A percentile compares a stretch with the other conserved stretches of the same genome.
Conservation (phyloP, 1,140 invertebrate species). For the Tetranychus cinnabarinus region DNA sequence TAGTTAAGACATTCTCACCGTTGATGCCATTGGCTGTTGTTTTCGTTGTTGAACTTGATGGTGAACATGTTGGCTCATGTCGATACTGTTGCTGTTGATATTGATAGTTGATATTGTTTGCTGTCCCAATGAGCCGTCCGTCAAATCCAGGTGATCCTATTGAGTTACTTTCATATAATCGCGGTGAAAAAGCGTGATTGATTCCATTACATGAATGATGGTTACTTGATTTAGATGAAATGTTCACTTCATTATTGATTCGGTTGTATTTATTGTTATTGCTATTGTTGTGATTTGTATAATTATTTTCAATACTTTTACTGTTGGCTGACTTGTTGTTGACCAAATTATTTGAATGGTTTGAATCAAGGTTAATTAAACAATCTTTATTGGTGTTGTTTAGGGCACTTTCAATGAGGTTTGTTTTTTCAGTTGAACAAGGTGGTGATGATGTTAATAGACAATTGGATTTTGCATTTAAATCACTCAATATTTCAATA, state of each 20-base stretch:
- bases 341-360: not conserved
- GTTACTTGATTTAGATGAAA: not conserved
- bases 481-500: no score
- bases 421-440: not conserved
- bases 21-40: not conserved
- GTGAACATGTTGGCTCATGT: no score
- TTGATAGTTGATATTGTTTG: no score
- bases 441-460: not conserved
- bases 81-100: no score
- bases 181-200: no score
- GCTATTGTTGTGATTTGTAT: not conserved
- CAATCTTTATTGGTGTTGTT: no score
- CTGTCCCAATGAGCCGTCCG: no score
- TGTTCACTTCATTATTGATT: not conserved
- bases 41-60: no score
- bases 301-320: not conserved
- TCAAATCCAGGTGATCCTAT: no score
- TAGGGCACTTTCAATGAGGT: no score
- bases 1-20: not conserved
- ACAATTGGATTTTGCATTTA: not conserved
- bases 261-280: not conserved
- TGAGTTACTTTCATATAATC: not conserved
- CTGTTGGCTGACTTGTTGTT: no score
- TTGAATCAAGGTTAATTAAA: no score
- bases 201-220: not conserved